A percentile compares a stretch with the other conserved stretches of the same genome.
These are phyloP conservation scores for Andricus quercusramuli DNA, from an alignment of 2,888 invertebrate species.

Conservation along the genomic window DNA sequence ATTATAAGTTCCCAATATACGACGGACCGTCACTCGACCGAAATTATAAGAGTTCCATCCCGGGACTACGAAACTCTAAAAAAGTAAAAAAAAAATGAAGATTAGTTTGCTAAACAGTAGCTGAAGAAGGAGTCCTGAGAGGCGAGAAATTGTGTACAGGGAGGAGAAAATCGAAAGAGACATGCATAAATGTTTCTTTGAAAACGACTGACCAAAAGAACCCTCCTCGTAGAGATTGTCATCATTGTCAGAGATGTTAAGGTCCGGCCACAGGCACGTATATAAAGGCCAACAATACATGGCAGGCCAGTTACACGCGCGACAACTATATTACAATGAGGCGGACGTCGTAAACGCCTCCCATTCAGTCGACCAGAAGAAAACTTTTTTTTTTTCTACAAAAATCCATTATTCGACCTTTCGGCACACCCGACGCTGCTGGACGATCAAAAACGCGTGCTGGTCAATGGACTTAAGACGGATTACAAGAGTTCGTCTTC, in stretches of 20 bases:
- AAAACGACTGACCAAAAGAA: constrained; percentile 64
- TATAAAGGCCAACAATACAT: constrained; percentile 59
- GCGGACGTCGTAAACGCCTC: constrained; percentile 60
- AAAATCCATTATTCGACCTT: constrained; percentile 59
- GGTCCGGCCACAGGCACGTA: constrained; percentile 56
- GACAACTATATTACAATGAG: constrained; percentile 70
- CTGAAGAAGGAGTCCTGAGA: constrained; percentile 1
- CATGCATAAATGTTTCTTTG: constrained; percentile 66
- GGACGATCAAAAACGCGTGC: constrained; percentile 65
- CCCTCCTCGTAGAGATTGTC: constrained; percentile 64
- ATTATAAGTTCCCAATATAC: too few species aligned
- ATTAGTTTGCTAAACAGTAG: constrained; percentile 5
- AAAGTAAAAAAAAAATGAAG: not conserved
- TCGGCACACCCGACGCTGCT: constrained; percentile 53
- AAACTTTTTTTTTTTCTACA: constrained; percentile 63
- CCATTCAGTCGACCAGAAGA: constrained; percentile 58
- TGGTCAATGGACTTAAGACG: constrained; percentile 63
- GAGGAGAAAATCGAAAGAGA: constrained; percentile 44
- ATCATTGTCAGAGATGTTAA: constrained; percentile 66
- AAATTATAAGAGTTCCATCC: not conserved
- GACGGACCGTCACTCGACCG: too few species aligned
- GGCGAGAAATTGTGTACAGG: constrained; percentile 27
- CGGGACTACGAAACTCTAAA: too few species aligned
- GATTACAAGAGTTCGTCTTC: constrained; percentile 61
- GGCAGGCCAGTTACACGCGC: constrained; percentile 69